Base-by-base conservation (phyloP, 2,888 invertebrate species). In the Cephonodes hylas region DNA sequence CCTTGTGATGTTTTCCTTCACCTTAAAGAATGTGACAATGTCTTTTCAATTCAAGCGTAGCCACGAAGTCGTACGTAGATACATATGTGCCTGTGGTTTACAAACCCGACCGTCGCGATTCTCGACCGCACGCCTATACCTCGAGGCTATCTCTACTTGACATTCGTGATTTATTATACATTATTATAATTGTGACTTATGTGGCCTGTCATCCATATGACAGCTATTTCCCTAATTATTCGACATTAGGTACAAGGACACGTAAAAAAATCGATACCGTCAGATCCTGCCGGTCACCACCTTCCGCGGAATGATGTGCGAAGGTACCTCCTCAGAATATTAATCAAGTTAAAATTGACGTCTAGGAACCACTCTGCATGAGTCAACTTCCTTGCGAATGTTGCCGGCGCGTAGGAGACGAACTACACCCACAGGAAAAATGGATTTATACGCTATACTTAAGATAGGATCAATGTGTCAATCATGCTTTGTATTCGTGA, bases 401-500 rank as follows among this genome's bases (percentile, higher is more conserved):
- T 65, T 64, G 66, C 67, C 63, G 70, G 25, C 57, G 74, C 77
- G 76, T 77, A 79, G 79, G 78, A 79, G 74, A 76, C 66, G 60
- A 69, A 61, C 57, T 65, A 81, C 81, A 79, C 83, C 82, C 80
- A 81, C 81, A 65, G 60, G 66, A 70, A 68, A 67, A 66, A 59
- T 63, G 64, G 62, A 66, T 66, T 65, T 64, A 60, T 42, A 31
- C 31, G 18, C 31, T 53, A 53, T 67, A 61, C 66, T 71, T 72
- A 64, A 76, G 85, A 84, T 85, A 73, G 68, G 66, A 76, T 69
- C 75, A 82, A 87, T 84, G 85, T 69, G 84, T 84, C 85, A 85
- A 85, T 87, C 85, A 84, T 76, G 77, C 70, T 83, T 88, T 85
- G 84, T 87, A 69, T 70, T 75, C 66, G 64, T 75, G 79, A 80